Evolutionary conservation across 2,113 vertebrate species (phyloP), one percentile per base, ranked within the genome.

Genomic region (Periophthalmus modestus): DNA sequence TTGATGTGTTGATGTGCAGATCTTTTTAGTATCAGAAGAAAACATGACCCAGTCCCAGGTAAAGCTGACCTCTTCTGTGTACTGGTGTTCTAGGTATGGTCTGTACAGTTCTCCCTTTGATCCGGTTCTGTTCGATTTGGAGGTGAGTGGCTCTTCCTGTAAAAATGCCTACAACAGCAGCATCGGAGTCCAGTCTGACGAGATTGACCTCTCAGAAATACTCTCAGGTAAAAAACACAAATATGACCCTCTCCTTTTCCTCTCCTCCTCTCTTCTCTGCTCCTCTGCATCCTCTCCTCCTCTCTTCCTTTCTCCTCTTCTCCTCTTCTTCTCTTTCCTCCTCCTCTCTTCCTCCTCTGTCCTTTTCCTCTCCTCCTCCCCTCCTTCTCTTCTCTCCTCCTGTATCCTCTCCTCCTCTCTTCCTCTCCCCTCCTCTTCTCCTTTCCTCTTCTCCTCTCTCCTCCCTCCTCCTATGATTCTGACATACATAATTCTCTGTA

Each of bases 51-150:
- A 28, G 1, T 28, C 28, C 28, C 28, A 10, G 10, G 39, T 43
- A 43, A 10, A 43, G 7, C 7, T 43, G 39, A 43, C 39, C 7
- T 9, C 7, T 43, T 43, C 39, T 43, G 7, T 43, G 39, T 39
- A 13, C 23, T 24, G 0, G 9, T 23, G n/a, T 58, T 24, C 2
- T 89, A 99, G 98, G 90, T 99, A 99, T 0, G 97, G 97, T 69
- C 92, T 99, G 71, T 99, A 99, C 87, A 98, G 97, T 77, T 99
- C 98, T 16, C 98, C 98, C 1, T 99, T 99, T 85, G 98, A 99
- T 93, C 98, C 98, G 2, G 96, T 99, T 81, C 95, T 99, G 14
- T 99, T 99, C 92, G 97, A 99, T 92, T 91, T 99, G 93, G 98
- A 99, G 91, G 96, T 99, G 93, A 97, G 94, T 73, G 98, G 97